Percentiles rank a stretch among this genome's conserved stretches.
Evolutionary conservation across 1,140 invertebrate genomes (phyloP).

Genomic region (Drosophila nikananu): DNA sequence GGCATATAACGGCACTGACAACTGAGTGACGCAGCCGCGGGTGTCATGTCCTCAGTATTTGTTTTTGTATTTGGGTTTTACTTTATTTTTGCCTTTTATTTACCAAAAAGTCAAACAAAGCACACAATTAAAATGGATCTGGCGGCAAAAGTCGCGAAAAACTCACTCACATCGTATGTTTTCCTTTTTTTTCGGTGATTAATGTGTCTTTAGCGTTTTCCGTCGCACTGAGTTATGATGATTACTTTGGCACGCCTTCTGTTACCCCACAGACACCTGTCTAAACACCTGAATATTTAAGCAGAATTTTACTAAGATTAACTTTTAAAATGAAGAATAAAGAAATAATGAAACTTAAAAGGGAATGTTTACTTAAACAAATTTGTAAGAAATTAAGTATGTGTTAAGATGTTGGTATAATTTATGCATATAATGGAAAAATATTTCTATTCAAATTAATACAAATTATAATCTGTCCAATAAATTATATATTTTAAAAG

Average conservation of each 20-base stretch:
- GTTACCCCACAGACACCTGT: conserved; percentile 34
- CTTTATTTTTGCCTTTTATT: conserved; percentile 29
- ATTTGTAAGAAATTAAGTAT: background rate
- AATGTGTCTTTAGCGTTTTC: conserved; percentile 79
- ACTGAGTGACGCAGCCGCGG: conserved; percentile 60
- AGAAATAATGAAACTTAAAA: too few relatives aligned
- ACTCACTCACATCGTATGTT: conserved; percentile 35
- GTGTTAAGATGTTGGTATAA: background rate
- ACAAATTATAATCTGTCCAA: too few relatives aligned
- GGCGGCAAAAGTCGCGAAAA: conserved; percentile 66
- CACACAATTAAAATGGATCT: conserved; percentile 75
- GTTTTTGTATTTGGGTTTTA: conserved; percentile 44
- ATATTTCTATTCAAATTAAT: background rate
- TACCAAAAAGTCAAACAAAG: conserved; percentile 39
- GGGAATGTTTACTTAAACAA: rapidly evolving
- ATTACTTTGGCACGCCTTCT: conserved; percentile 49
- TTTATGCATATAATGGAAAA: background rate
- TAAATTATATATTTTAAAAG: background rate
- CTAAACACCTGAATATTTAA: conserved; percentile 13
- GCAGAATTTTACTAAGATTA: background rate
- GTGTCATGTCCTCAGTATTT: conserved; percentile 53
- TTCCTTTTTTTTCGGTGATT: conserved; percentile 53
- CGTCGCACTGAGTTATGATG: conserved; percentile 59
- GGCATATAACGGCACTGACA: conserved; percentile 19
- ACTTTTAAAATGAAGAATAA: background rate